Base-by-base conservation (phyloP, 2,113 vertebrate genomes). In the Castor canadensis region DNA sequence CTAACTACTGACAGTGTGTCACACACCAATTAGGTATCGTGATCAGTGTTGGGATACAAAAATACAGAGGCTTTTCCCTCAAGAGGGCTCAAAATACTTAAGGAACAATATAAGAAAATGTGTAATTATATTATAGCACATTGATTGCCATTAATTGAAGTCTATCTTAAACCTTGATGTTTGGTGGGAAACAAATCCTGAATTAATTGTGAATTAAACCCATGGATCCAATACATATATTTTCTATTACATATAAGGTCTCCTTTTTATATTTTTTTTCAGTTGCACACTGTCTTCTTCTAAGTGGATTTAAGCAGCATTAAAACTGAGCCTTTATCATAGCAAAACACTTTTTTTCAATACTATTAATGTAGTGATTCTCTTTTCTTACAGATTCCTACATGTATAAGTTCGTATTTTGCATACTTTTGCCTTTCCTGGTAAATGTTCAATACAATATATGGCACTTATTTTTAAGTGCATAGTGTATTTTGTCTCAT, bases 291-390 rank as follows among this genome's bases (percentile, higher is more conserved):
- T 49, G 13, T 76, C 5, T 94, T 80, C 79, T 45, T 89, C 43
- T 96, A 87, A 89, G 10, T 90, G 17, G 20, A 81, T 86, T 91
- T 49, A 95, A 90, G 45, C 10, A 93, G 32, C 77, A 92, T 86
- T 87, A 86, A 95, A 94, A 93, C 12, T 75, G n/a, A 95, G 17
- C 24, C 83, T 69, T 96, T 81, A 89, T n/a, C 49, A 60, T 40
- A 47, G 28, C 38, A 75, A 85, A 60, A 40, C 4, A 58, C n/a
- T 87, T 96, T 71, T 76, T 40, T 43, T 26, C 49, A 38, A 52
- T 13, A 38, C 35, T 56, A 67, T 93, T 95, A 73, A 80, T 72
- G 86, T 54, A 52, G 4, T 60, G 77, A 96, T 76, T 91, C 13
- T 89, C 54, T 87, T 62, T 82, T 90, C 40, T 32, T 91, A 13